Base-by-base conservation (phyloP, 2,113 vertebrate species). In the Pygathrix nemaeus region DNA sequence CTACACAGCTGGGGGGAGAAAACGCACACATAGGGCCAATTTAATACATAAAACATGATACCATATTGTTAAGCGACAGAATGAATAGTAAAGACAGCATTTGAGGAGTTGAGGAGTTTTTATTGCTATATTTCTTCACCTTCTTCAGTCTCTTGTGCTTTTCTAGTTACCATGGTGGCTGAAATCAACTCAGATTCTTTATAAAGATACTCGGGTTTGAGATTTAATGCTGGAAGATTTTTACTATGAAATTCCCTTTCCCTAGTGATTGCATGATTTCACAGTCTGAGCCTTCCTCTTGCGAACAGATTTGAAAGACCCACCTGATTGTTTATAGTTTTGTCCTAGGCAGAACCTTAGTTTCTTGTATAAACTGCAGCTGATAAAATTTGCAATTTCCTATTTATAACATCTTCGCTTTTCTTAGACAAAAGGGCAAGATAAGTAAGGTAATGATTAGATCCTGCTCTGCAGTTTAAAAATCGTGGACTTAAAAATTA, bases 91-190 rank as follows among this genome's bases (percentile, higher is more conserved):
- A 94, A 90, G 94, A 64, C 97, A 85, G 93, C 59, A 88, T 59
- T 88, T 95, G 43, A 79, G 88, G 84, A 87, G 80, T 57, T 90
- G 66, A 93, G 80, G 80, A 68, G 25, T 83, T 84, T 96, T 96
- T 85, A 83, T 79, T 64, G 79, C 66, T 91, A 8, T 59, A 81
- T 95, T 95, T 76, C 66, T 95, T 94, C 88, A 83, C 72, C 59
- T 97, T 97, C 84, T 91, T 48, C 52, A n/a, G 75, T 90, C 89
- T 97, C 92, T 59, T 78, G 87, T 97, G 90, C 50, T 93, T 86
- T 98, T 96, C 85, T 96, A 81, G 96, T 98, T 97, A 96, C 92
- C 95, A 95, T 94, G 92, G 93, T 12, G 59, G 84, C 92, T 83
- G 59, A 91, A 96, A 90, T 94, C 90, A 96, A 96, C 87, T 59